Evolutionary conservation across 1,140 invertebrate genomes (phyloP).

Genomic region (Hyposmocoma kahamanoa): DNA sequence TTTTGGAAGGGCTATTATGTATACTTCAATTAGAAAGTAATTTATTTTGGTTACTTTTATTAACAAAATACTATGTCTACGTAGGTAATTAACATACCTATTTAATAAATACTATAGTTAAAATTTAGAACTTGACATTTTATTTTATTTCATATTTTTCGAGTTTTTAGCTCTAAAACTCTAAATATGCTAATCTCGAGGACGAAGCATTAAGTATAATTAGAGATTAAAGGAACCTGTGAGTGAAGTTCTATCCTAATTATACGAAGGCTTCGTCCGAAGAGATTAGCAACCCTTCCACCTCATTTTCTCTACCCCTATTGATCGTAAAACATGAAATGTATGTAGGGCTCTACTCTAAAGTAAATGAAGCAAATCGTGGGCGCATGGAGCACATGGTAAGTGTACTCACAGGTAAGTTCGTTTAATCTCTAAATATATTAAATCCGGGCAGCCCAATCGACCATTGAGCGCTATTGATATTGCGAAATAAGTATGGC

Average conservation of each 20-base stretch:
- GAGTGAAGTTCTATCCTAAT: background rate
- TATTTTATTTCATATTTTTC: constrained; percentile 1
- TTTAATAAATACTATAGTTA: too few relatives aligned
- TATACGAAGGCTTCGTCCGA: background rate
- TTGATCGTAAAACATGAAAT: constrained; percentile 1
- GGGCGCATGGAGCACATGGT: too few relatives aligned
- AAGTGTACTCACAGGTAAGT: too few relatives aligned
- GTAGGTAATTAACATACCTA: too few relatives aligned
- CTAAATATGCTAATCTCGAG: background rate
- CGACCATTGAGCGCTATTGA: too few relatives aligned
- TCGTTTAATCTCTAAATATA: too few relatives aligned
- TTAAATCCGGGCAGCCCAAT: too few relatives aligned
- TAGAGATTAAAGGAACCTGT: background rate
- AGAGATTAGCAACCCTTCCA: background rate
- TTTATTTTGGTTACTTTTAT: too few relatives aligned
- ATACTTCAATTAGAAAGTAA: background rate
- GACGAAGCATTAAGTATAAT: background rate
- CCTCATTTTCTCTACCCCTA: background rate
- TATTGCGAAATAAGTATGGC: too few relatives aligned
- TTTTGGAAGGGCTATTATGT: background rate
- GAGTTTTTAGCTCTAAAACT: background rate
- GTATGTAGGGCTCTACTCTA: background rate
- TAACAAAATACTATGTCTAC: too few relatives aligned
- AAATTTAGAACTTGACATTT: background rate
- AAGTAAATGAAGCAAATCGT: background rate